Percentiles rank a stretch among this genome's conserved stretches.
These are phyloP conservation scores for Athene cunicularia DNA, from an alignment of 2,113 vertebrate species.

Conservation along the genomic window DNA sequence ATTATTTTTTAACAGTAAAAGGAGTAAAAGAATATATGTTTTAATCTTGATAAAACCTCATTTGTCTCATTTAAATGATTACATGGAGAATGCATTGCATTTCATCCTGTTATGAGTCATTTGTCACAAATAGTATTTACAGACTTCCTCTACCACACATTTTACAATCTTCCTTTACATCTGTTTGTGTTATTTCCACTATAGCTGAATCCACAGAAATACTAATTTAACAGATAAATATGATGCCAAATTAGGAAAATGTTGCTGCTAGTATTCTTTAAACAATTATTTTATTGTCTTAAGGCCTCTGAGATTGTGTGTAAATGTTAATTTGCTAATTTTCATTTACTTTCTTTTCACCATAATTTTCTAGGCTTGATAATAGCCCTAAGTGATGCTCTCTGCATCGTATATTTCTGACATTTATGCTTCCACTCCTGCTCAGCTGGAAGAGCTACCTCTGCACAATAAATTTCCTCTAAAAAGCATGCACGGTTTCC, in stretches of 20 bases:
- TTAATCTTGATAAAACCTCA: not conserved
- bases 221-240: not conserved
- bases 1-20: not conserved
- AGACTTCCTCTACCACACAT: not conserved
- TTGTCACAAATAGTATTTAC: not conserved
- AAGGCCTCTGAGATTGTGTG: not conserved
- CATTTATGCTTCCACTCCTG: not conserved
- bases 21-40: not conserved
- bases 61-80: not conserved
- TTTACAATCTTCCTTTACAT: not conserved
- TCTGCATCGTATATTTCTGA: not conserved
- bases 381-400: not conserved
- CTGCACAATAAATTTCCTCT: slow-evolving; percentile 14
- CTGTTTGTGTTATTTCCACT: not conserved
- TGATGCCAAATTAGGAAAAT: not conserved
- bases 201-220: not conserved
- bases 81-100: not conserved
- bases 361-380: not conserved
- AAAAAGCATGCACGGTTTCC: not conserved
- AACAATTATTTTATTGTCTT: not conserved
- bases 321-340: not conserved
- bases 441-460: not conserved
- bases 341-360: not conserved
- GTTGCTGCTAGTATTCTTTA: not conserved
- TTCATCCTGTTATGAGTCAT: not conserved